These are phyloP conservation scores for Psettodes erumei DNA, from an alignment of 2,113 vertebrate species.

Conservation along the genomic window DNA sequence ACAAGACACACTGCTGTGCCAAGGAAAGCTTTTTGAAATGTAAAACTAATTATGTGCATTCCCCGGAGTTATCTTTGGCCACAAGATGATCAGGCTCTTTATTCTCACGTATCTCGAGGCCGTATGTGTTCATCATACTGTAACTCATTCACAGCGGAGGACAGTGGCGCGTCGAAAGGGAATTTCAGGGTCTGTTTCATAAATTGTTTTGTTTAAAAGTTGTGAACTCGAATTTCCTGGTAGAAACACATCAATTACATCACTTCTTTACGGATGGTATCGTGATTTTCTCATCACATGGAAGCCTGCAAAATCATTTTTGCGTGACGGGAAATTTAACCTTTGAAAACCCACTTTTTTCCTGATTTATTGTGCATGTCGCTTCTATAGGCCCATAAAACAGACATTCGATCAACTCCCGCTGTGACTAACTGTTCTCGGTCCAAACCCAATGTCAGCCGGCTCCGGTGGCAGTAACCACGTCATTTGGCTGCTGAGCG, in stretches of 20 bases:
- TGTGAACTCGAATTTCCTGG: not conserved
- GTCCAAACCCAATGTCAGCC: conserved; percentile 59
- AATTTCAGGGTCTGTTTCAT: conserved; percentile 8
- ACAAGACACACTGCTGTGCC: conserved; percentile 28
- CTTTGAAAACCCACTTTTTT: not conserved
- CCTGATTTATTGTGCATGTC: not conserved
- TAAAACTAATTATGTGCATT: conserved; percentile 48
- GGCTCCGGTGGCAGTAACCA: conserved; percentile 57
- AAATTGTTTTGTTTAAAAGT: not conserved
- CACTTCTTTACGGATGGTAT: not conserved
- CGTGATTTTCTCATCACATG: not conserved
- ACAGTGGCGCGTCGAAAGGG: not conserved
- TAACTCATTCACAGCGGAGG: conserved; percentile 15
- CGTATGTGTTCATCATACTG: conserved; percentile 9
- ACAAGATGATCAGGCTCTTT: conserved; percentile 31
- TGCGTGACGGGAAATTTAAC: not conserved
- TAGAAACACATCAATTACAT: not conserved
- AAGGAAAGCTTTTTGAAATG: conserved; percentile 9
- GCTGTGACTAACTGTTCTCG: conserved; percentile 56
- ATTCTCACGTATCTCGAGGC: conserved; percentile 37
- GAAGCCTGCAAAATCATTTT: not conserved
- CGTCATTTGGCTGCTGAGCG: conserved; percentile 48
- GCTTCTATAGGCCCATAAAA: not conserved
- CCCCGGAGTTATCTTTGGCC: conserved; percentile 26
- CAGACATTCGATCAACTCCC: conserved; percentile 28